A percentile compares a stretch with the other conserved stretches of the same genome.
Conservation (phyloP, 2,888 invertebrate genomes). For the Augochlorella aurata region DNA sequence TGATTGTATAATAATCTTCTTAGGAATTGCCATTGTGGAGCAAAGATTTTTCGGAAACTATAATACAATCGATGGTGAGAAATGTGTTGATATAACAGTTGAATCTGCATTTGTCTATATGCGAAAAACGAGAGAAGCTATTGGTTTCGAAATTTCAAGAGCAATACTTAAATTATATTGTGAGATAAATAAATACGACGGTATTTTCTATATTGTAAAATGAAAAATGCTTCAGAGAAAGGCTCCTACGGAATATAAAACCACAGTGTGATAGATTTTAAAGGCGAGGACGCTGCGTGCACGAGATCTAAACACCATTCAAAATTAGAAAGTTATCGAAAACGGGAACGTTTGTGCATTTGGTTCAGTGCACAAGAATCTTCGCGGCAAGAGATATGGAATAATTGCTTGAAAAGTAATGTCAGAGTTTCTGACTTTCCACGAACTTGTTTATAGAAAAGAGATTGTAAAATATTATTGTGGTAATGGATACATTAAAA, state of each 20-base stretch:
- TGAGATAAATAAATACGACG: not conserved
- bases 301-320: slow-evolving; percentile 22
- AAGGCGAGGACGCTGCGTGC: not conserved
- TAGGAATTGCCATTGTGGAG: too few relatives aligned
- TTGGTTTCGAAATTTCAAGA: not conserved
- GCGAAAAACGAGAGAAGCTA: not conserved
- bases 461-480: not conserved
- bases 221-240: not conserved
- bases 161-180: not conserved
- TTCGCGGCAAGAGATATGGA: slow-evolving; percentile 18
- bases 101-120: not conserved
- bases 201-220: not conserved
- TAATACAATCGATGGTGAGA: not conserved
- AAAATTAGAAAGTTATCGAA: slow-evolving; percentile 58
- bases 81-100: not conserved
- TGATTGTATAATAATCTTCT: too few relatives aligned
- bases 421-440: slow-evolving; percentile 6
- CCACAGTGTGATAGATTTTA: not conserved
- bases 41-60: not conserved
- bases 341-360: slow-evolving; percentile 55
- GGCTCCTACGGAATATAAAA: not conserved
- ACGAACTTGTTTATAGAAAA: not conserved
- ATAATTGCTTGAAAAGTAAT: slow-evolving; percentile 30
- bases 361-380: slow-evolving; percentile 58
- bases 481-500: too few relatives aligned